A percentile compares a stretch with the other conserved stretches of the same genome.
Conservation (phyloP, 2,888 invertebrate genomes). For the Tigriopus californicus region DNA sequence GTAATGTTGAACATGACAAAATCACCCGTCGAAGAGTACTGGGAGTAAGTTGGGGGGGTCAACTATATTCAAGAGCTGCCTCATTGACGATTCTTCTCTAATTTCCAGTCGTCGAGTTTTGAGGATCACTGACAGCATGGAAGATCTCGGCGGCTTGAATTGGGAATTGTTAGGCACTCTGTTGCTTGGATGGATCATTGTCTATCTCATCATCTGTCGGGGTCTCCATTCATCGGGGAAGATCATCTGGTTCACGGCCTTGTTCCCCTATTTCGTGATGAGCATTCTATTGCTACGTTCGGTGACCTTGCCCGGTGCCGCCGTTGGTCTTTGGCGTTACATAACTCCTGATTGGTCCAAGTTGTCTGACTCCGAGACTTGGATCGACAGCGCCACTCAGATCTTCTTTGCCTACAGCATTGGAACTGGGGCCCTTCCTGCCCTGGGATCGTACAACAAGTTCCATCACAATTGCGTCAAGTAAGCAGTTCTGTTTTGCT, state of each 20-base stretch:
- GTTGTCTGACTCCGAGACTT: conserved; percentile 36
- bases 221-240: conserved; percentile 56
- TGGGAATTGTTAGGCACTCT: conserved; percentile 47
- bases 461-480: conserved; percentile 55
- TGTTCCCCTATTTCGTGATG: conserved; percentile 51
- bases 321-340: conserved; percentile 44
- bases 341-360: conserved; percentile 42
- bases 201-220: conserved; percentile 49
- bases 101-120: conserved; percentile 38
- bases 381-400: conserved; percentile 57
- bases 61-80: background rate
- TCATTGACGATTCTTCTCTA: background rate
- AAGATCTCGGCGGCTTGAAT: conserved; percentile 42
- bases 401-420: conserved; percentile 60
- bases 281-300: conserved; percentile 44
- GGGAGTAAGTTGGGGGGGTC: conserved; percentile 32
- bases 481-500: conserved; percentile 27
- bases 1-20: conserved; percentile 20
- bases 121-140: conserved; percentile 38
- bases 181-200: conserved; percentile 44
- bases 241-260: conserved; percentile 54
- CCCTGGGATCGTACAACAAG: conserved; percentile 52
- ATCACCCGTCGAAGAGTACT: conserved; percentile 39
- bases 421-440: conserved; percentile 52
- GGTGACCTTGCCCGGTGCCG: conserved; percentile 40